Evolutionary conservation across 2,888 invertebrate species (phyloP), one percentile per base, ranked within the genome.

Genomic region (Leptopterna dolabrata): DNA sequence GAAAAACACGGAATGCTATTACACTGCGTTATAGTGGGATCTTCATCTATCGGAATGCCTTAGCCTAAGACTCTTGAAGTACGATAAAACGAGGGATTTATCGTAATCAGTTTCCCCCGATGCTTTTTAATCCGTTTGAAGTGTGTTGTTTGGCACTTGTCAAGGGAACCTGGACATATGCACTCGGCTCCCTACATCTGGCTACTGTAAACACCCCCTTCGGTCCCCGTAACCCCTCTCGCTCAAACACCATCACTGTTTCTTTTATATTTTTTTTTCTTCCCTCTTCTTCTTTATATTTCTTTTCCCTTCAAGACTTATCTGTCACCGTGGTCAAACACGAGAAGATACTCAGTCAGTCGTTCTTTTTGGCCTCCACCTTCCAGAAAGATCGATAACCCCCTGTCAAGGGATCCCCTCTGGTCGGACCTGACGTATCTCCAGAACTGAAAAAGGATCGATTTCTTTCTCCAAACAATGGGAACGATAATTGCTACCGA

Each of bases 271-370:
- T 43, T 45, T 43, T 19, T 45, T 82, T 82, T 29, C 30, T 63
- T 51, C 7, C 30, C 41, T 45, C 78, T 27, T 43, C 30, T 16
- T 73, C 55, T 85, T 85, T 51, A 41, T 43, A 73, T 47, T 47
- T 36, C 24, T n/a, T 36, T 47, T 47, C 45, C 29, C 24, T 30
- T 47, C 14, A 43, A 14, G 47, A 85, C 85, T 85, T 85, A 85
- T 85, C 85, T 85, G 85, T 85, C 85, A 85, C 85, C 85, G 85
- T 85, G 85, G 85, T 85, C 85, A 85, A 85, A 85, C 85, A 85
- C 71, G 73, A 85, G 73, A 85, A 85, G 71, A 85, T 85, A 85
- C 85, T 85, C 43, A 29, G 19, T 24, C n/a, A 11, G 27, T 85
- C 47, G 30, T 51, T 14, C 81, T 55, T 27, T 24, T 27, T 6